Percentiles rank a stretch among this genome's conserved stretches.
These are phyloP conservation scores for Zosterops lateralis DNA, from an alignment of 2,113 vertebrate genomes.

Conservation along the genomic window DNA sequence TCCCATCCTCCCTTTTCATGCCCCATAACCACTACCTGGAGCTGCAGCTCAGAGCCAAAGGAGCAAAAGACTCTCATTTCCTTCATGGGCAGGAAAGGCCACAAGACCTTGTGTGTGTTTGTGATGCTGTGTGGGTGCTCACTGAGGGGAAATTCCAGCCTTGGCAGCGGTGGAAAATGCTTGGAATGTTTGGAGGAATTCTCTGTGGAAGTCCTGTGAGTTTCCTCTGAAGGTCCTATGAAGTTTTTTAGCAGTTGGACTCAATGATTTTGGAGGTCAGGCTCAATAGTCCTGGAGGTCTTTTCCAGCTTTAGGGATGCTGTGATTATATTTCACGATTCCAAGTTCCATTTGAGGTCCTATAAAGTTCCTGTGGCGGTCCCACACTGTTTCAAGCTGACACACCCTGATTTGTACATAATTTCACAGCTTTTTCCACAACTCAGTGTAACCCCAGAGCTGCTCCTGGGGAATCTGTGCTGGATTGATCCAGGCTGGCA, in stretches of 20 bases:
- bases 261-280: not conserved
- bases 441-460: not conserved
- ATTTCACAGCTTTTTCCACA: not conserved
- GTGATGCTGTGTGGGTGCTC: not conserved
- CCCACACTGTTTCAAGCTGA: not conserved
- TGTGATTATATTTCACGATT: not conserved
- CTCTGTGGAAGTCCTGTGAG: not conserved
- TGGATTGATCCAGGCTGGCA: not conserved
- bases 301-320: not conserved
- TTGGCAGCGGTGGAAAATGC: fast-evolving
- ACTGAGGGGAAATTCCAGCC: not conserved
- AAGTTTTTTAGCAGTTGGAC: not conserved
- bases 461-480: not conserved
- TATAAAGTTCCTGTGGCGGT: not conserved
- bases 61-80: not conserved
- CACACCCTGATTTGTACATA: not conserved
- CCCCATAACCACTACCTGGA: not conserved
- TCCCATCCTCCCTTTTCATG: slow-evolving; percentile 22
- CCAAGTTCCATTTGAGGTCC: not conserved
- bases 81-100: fast-evolving
- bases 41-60: not conserved
- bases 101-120: not conserved
- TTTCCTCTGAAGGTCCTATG: not conserved
- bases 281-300: not conserved
- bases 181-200: not conserved